Base-by-base conservation (phyloP, 2,797 vertebrate species). In the Setipinna tenuifilis region DNA sequence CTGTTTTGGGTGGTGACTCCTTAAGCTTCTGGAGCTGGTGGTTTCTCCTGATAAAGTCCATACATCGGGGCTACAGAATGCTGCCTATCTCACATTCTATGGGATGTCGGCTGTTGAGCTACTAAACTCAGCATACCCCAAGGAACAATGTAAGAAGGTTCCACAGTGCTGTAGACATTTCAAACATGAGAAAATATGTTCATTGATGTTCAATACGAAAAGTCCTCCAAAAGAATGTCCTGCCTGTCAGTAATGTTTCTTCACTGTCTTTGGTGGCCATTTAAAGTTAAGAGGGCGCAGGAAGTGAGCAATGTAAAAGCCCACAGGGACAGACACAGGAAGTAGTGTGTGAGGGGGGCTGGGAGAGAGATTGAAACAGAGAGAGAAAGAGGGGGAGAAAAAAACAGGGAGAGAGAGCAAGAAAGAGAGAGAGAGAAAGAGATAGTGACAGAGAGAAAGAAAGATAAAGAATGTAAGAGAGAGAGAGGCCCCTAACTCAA, bases 401-500 rank as follows among this genome's bases (percentile, higher is more conserved):
- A 28, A 50, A 6, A 54, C 9, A 54, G 50, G 9, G 50, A 54
- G 50, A 54, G 50, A 54, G 50, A 54, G 7, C 3, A 7, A 54
- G 50, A 54, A 14, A 54, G 50, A 54, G 50, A 54, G 50, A 54
- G 50, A 54, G 50, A 54, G 0, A 57, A n/a, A 82, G 9, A 58
- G 48, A 83, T n/a, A 83, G 58, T 57, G 23, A 82, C 21, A 54
- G 25, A 85, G 4, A 50, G 44, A 65, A 7, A 58, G 31, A 83
- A 12, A 57, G 4, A 41, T 9, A 14, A 28, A 58, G 89, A 89
- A 88, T 12, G 9, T 14, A 10, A 28, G 62, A 28, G 25, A 68
- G 23, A 28, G 62, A 28, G 62, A 28, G 23, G 62, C 23, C 23
- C 11, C 23, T 68, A 25, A 31, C 65, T 35, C 6, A 6, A 75